Conservation (phyloP, 2,888 invertebrate species). For the Slavum lentiscoides region DNA sequence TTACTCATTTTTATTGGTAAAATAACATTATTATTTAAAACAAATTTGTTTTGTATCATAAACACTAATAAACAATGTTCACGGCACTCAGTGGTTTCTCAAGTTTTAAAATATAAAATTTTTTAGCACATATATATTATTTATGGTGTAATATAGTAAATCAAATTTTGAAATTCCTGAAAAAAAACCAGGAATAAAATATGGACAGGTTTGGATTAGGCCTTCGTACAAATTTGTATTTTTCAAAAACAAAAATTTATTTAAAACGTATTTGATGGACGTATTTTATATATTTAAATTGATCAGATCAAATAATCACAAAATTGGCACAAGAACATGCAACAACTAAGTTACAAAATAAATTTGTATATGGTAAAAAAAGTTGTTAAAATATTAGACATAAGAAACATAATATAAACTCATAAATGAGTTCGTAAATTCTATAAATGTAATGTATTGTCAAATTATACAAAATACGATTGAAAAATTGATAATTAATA, state of each 20-base stretch:
- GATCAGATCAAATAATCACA: constrained; percentile 5
- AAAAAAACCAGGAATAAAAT: neutral
- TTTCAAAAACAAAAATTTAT: neutral
- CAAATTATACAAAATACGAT: constrained; percentile 13
- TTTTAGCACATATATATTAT: too few relatives aligned
- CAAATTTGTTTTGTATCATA: too few relatives aligned
- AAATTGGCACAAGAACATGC: neutral
- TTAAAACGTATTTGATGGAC: neutral
- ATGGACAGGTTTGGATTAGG: neutral
- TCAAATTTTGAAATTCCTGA: neutral
- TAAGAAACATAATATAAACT: neutral
- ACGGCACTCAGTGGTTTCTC: too few relatives aligned
- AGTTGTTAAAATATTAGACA: neutral
- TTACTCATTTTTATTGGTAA: too few relatives aligned
- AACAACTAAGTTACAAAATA: neutral
- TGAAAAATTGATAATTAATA: neutral
- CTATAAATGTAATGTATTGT: neutral
- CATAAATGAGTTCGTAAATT: neutral
- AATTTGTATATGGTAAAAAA: constrained; percentile 14
- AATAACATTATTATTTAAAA: too few relatives aligned
- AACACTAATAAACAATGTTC: too few relatives aligned
- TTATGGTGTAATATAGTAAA: neutral
- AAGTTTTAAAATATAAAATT: too few relatives aligned
- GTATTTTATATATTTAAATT: constrained; percentile 3
- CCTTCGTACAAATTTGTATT: neutral